Evolutionary conservation across 2,888 invertebrate species (phyloP), one percentile per base, ranked within the genome.

Genomic region (Saturnia pavonia): DNA sequence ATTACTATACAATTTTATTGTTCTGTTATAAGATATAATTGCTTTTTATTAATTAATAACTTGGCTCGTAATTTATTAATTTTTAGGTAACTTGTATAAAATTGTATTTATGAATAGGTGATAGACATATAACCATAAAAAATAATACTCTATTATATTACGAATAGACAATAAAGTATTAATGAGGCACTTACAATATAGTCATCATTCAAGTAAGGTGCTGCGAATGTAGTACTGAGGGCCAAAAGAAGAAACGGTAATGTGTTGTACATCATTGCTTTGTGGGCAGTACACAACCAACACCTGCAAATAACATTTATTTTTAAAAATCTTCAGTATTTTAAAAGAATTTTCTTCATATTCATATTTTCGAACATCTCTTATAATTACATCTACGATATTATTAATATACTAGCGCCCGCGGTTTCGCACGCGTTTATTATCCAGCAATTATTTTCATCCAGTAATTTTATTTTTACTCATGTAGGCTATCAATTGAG

Each of bases 161-260:
- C 6, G 11, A 22, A 22, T 22, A 54, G 7, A n/a, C 1, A 48
- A n/a, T 51, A 7, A n/a, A n/a, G n/a, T n/a, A 16, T 16, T 60
- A 27, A 1, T 4, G 11, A 25, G 12, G 22, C 8, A 67, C 80
- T 87, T 75, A 88, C 86, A 67, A 79, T 75, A 48, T 87, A 86
- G 71, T 89, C 87, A 54, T 88, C 86, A 70, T 86, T 84, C 54
- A 78, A 72, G 14, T 86, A 77, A 2, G 91, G 88, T 4, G 88
- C 88, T n/a, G 90, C 90, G 72, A 89, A 81, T 12, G 82, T 80
- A 27, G 86, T 79, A 42, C 88, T 81, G 65, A 91, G 76, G 40
- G 87, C 84, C 75, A 91, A 78, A 69, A 90, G 76, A 63, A 92
- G 80, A 63, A 91, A 75, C 65, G 87, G 81, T 71, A 88, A 75